Percentiles rank a stretch among this genome's conserved stretches.
Evolutionary conservation across 2,797 vertebrate species (phyloP).

Genomic region (Oreonectes daqikongensis): DNA sequence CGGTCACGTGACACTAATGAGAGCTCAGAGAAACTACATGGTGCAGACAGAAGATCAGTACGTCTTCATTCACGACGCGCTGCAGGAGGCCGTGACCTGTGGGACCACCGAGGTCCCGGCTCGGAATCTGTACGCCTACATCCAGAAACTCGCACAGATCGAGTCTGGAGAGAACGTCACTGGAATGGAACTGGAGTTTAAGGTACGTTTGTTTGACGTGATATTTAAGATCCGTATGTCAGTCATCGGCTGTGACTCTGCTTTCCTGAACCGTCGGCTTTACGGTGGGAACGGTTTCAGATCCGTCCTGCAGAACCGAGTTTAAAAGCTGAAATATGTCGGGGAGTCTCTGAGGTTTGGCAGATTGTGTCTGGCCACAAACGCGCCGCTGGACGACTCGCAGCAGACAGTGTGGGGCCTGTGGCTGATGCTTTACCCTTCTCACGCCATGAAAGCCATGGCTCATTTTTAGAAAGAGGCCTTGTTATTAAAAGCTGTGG

Average conservation of each 20-base stretch:
- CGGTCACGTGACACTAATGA: conserved; percentile 98
- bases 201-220: conserved; percentile 82
- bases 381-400: conserved; percentile 37
- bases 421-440: conserved; percentile 67
- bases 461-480: no score
- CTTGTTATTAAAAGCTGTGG: no score
- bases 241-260: no score
- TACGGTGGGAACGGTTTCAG: no score
- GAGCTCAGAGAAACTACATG: conserved; percentile 99
- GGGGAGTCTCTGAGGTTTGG: conserved; percentile 29
- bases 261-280: no score
- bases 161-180: conserved; percentile 97
- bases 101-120: conserved; percentile 99
- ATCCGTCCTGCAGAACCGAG: no score
- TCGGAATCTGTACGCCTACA: conserved; percentile 97
- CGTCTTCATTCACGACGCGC: conserved; percentile 97
- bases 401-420: conserved; percentile 74
- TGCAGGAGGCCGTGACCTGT: conserved; percentile 97
- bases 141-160: conserved; percentile 98
- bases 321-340: no score
- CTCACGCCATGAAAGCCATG: neutral
- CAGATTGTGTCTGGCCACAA: conserved; percentile 54
- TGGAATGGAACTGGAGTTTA: conserved; percentile 99
- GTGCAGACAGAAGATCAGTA: conserved; percentile 99
- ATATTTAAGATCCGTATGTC: no score